Evolutionary conservation across 2,797 vertebrate genomes (phyloP).

Genomic region (Alcedo atthis): DNA sequence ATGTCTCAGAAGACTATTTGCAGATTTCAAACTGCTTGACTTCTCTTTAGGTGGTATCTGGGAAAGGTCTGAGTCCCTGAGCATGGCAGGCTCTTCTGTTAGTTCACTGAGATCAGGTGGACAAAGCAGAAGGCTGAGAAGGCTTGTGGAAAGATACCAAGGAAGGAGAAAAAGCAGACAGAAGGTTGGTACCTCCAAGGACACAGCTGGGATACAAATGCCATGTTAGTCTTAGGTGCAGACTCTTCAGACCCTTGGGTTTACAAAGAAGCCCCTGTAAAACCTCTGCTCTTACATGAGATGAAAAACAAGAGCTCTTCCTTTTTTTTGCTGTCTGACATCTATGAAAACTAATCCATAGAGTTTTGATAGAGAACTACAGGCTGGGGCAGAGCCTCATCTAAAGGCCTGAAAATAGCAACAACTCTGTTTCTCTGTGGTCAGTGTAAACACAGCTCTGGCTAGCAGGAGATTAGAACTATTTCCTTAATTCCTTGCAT

Average conservation of each 20-base stretch:
- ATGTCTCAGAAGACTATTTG: neutral
- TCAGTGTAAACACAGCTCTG: neutral
- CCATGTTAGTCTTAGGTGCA: neutral
- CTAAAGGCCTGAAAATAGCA: neutral
- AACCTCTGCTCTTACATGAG: neutral
- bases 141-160: neutral
- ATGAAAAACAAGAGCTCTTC: neutral
- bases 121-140: neutral
- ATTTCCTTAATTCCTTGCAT: neutral
- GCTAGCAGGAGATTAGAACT: neutral
- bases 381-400: neutral
- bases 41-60: neutral
- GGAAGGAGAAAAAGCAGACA: neutral
- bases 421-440: neutral
- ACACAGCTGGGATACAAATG: neutral
- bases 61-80: neutral
- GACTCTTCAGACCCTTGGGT: neutral
- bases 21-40: neutral
- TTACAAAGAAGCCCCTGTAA: neutral
- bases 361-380: neutral
- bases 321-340: neutral
- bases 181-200: neutral
- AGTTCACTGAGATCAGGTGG: neutral
- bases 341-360: neutral
- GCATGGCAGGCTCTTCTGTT: neutral